Percentiles rank a stretch among this genome's conserved stretches.
These are phyloP conservation scores for Malurus cyaneus DNA, from an alignment of 2,113 vertebrate genomes.

Conservation along the genomic window DNA sequence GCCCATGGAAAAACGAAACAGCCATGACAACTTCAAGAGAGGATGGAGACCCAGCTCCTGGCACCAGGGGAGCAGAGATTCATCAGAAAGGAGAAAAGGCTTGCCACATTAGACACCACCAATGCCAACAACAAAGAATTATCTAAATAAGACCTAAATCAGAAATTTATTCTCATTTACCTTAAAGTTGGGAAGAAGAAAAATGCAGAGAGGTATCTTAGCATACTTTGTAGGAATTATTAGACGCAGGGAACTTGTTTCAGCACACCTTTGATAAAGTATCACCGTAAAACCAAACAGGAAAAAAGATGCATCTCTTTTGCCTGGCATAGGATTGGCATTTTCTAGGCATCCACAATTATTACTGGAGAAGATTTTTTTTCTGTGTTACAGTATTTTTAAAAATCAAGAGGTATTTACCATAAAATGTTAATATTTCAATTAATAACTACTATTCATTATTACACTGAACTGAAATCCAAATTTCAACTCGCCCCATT, in stretches of 20 bases:
- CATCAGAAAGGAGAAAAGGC: not conserved
- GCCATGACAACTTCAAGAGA: not conserved
- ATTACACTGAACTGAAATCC: not conserved
- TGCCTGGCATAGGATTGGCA: not conserved
- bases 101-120: not conserved
- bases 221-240: not conserved
- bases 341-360: not conserved
- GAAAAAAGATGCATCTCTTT: not conserved
- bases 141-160: not conserved
- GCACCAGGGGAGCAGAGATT: not conserved
- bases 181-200: not conserved
- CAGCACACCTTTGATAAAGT: not conserved
- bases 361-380: rapidly evolving
- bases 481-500: not conserved
- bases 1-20: not conserved
- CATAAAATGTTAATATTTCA: not conserved
- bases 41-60: not conserved
- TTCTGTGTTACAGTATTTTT: not conserved
- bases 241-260: not conserved
- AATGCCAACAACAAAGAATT: not conserved
- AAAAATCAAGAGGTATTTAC: not conserved
- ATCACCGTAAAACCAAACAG: not conserved
- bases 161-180: not conserved
- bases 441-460: not conserved
- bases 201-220: not conserved